Percentiles rank a stretch among this genome's conserved stretches.
Conservation (phyloP, 2,797 vertebrate genomes). For the Phrynocephalus forsythii region DNA sequence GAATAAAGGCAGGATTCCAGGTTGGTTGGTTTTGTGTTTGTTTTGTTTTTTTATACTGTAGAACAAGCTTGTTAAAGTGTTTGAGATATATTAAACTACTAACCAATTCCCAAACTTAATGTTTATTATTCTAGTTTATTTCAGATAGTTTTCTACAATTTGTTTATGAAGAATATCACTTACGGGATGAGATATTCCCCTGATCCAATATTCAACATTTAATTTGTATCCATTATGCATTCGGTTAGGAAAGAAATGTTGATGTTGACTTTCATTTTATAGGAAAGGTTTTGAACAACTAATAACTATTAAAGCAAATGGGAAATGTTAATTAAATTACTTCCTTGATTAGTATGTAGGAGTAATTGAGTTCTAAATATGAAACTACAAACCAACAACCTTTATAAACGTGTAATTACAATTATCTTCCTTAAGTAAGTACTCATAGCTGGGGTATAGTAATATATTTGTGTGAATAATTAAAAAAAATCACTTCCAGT, state of each 20-base stretch:
- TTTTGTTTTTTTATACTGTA: not conserved
- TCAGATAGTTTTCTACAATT: slow-evolving; percentile 3
- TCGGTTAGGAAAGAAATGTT: slow-evolving; percentile 39
- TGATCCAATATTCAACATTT: not conserved
- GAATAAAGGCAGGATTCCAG: not conserved
- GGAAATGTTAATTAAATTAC: slow-evolving; percentile 45
- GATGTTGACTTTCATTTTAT: slow-evolving; percentile 43
- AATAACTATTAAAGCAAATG: slow-evolving; percentile 55
- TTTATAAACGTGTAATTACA: slow-evolving; percentile 23
- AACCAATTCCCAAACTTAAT: not conserved
- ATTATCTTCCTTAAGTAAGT: slow-evolving; percentile 40
- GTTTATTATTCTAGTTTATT: not conserved
- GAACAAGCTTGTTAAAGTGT: not conserved
- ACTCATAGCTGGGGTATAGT: slow-evolving; percentile 25
- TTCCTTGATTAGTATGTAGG: slow-evolving; percentile 40
- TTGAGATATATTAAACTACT: not conserved
- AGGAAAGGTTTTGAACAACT: slow-evolving; percentile 2
- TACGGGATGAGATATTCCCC: not conserved
- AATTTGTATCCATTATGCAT: not conserved
- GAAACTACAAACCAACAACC: slow-evolving; percentile 48
- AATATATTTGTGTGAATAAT: slow-evolving; percentile 23
- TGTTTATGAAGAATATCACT: slow-evolving; percentile 18
- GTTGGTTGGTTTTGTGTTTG: too few species aligned
- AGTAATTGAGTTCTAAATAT: slow-evolving; percentile 59
- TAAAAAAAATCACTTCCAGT: not conserved